phyloP scores from a whole-genome alignment of 2,797 vertebrate genomes.

The Scarus forsteni region DNA sequence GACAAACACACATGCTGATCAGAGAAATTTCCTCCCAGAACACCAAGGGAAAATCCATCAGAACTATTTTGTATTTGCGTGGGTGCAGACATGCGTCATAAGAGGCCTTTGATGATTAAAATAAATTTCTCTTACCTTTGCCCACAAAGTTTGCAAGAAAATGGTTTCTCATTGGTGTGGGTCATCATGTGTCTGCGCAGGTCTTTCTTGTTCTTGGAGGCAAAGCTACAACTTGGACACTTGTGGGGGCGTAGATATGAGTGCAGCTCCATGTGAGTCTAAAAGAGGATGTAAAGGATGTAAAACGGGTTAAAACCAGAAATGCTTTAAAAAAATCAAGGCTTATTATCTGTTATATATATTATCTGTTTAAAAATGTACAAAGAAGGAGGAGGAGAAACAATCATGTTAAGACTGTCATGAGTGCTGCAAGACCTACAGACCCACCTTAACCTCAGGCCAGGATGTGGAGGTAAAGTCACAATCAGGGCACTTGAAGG shows the following conservation, averaged over 20 bases:
- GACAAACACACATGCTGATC: too few species aligned
- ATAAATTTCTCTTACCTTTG: constrained; percentile 87
- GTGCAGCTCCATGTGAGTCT: constrained; percentile 94
- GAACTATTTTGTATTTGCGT: neutral
- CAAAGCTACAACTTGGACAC: constrained; percentile 95
- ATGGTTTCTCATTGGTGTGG: constrained; percentile 99
- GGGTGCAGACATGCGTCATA: neutral
- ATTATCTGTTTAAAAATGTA: too few species aligned
- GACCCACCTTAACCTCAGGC: constrained; percentile 91
- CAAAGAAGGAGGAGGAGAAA: too few species aligned
- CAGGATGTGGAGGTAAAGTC: constrained; percentile 92
- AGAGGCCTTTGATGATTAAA: neutral
- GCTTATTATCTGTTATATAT: too few species aligned
- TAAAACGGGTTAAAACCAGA: too few species aligned
- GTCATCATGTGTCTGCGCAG: constrained; percentile 95
- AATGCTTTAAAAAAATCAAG: too few species aligned
- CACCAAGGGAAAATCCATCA: neutral
- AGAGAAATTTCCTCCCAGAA: too few species aligned
- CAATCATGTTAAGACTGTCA: too few species aligned
- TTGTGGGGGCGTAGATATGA: constrained; percentile 95
- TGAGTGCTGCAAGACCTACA: neutral
- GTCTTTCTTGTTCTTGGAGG: constrained; percentile 99
- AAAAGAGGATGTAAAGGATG: neutral
- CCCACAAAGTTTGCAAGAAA: constrained; percentile 92
- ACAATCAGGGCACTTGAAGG: constrained; percentile 98